Evolutionary conservation across 1,140 invertebrate genomes (phyloP).

Genomic region (Temnothorax curvispinosus): DNA sequence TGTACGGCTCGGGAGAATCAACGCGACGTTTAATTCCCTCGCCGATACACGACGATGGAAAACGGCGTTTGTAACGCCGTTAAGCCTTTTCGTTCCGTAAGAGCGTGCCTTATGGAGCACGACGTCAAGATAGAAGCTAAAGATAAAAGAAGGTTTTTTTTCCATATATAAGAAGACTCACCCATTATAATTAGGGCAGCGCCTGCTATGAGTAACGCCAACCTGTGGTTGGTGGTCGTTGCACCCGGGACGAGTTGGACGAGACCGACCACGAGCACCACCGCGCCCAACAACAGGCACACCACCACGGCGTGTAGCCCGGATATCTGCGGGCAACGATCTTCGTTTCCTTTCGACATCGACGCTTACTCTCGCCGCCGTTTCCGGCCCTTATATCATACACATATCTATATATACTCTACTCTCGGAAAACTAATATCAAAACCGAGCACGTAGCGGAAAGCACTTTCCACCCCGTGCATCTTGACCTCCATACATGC

Average conservation of each 20-base stretch:
- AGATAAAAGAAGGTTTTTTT: background rate
- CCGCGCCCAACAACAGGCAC: constrained; percentile 90
- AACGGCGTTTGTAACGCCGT: background rate
- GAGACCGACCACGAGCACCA: constrained; percentile 92
- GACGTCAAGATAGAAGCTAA: background rate
- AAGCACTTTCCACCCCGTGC: background rate
- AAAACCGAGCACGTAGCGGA: background rate
- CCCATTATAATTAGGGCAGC: constrained; percentile 85
- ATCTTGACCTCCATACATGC: background rate
- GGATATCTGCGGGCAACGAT: constrained; percentile 87
- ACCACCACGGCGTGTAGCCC: constrained; percentile 91
- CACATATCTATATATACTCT: background rate
- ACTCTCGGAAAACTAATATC: background rate
- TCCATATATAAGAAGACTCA: constrained; percentile 65
- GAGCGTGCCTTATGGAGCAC: no score
- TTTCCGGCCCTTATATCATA: background rate
- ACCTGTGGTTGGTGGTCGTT: constrained; percentile 91
- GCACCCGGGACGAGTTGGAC: constrained; percentile 93
- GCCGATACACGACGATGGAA: background rate
- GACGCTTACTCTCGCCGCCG: background rate
- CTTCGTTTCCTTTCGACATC: background rate
- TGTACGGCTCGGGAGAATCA: background rate
- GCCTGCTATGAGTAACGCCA: constrained; percentile 89
- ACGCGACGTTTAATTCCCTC: background rate
- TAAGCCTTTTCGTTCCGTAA: background rate